A percentile compares a stretch with the other conserved stretches of the same genome.
Evolutionary conservation across 2,113 vertebrate genomes (phyloP).

Genomic region (Colistium nudipinnis): DNA sequence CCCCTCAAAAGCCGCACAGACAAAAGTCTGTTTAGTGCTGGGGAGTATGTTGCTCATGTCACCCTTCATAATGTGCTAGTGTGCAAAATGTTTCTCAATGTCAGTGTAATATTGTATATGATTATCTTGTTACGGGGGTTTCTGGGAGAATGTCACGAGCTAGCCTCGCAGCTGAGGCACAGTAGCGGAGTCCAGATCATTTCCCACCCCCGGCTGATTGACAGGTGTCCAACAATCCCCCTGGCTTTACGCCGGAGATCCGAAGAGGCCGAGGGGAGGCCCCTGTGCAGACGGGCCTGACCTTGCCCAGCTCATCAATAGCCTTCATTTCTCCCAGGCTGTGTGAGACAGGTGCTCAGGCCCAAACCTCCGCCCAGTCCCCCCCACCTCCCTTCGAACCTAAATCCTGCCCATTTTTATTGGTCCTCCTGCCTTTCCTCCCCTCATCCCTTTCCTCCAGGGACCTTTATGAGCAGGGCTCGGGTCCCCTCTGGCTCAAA

Average conservation of each 20-base stretch:
- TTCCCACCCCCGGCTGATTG: conserved; percentile 70
- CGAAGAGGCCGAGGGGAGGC: conserved; percentile 56
- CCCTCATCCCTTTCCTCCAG: conserved; percentile 49
- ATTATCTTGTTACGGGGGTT: conserved; percentile 73
- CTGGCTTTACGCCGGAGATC: conserved; percentile 80
- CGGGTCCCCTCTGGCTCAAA: conserved; percentile 58
- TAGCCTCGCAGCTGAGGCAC: conserved; percentile 59
- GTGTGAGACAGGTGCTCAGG: conserved; percentile 76
- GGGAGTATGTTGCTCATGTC: conserved; percentile 29
- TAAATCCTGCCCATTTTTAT: conserved; percentile 67
- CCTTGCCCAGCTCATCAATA: conserved; percentile 72
- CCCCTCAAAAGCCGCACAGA: conserved; percentile 4
- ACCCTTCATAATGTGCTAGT: conserved; percentile 55
- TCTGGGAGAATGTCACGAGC: conserved; percentile 74
- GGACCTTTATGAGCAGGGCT: conserved; percentile 43
- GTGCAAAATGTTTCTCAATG: conserved; percentile 68
- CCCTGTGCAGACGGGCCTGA: conserved; percentile 47
- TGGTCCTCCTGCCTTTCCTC: conserved; percentile 41
- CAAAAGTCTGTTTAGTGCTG: conserved; percentile 15
- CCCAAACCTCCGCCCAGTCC: conserved; percentile 47
- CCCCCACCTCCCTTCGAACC: conserved; percentile 15
- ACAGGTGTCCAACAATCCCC: conserved; percentile 81
- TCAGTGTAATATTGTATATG: conserved; percentile 70
- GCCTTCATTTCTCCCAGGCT: conserved; percentile 66
- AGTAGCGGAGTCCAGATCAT: conserved; percentile 64